A percentile compares a stretch with the other conserved stretches of the same genome.
Conservation (phyloP, 2,797 vertebrate species). For the Morus bassanus region DNA sequence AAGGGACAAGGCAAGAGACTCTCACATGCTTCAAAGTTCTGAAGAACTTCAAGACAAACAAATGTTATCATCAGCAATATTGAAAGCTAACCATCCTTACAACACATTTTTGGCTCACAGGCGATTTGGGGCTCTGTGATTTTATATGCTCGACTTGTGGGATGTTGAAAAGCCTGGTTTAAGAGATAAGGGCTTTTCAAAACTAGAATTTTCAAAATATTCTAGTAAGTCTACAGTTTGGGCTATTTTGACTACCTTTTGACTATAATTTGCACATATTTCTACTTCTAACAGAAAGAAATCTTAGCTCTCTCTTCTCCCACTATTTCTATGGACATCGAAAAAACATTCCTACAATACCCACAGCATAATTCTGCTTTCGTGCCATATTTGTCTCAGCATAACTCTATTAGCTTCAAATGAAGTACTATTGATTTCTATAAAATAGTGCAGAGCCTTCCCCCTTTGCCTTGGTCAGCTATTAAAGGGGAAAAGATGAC, state of each 20-base stretch:
- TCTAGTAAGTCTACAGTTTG: background rate
- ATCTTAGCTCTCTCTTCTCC: background rate
- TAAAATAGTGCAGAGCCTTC: background rate
- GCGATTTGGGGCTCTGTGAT: accelerated
- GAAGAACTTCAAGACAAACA: background rate
- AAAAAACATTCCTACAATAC: background rate
- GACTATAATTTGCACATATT: background rate
- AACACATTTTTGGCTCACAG: background rate
- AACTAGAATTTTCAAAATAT: background rate
- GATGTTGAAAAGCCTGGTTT: background rate
- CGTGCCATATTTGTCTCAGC: background rate
- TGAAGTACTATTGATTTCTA: background rate
- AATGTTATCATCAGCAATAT: background rate
- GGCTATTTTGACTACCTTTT: background rate
- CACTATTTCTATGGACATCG: background rate
- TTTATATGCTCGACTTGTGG: background rate
- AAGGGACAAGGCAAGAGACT: background rate
- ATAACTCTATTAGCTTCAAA: background rate
- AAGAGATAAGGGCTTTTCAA: background rate
- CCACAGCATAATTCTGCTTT: background rate
- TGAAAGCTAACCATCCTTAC: background rate
- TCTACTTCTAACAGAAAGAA: background rate
- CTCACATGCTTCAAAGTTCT: background rate
- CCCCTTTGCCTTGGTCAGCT: background rate
- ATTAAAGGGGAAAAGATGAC: background rate